Conservation (phyloP, 2,113 vertebrate species). For the Stigmatopora argus region DNA sequence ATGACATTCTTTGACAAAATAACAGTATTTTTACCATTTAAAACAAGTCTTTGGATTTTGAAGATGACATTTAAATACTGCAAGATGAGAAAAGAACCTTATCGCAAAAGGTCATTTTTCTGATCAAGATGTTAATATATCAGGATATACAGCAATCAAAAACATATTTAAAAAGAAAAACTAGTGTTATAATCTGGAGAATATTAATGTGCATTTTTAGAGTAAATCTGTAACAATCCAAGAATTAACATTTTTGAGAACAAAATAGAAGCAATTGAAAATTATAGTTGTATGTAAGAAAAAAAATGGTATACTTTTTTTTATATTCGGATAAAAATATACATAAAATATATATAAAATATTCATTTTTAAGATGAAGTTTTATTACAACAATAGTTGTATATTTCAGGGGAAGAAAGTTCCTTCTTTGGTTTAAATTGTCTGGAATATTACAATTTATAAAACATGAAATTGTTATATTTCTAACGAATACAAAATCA, state of each 20-base stretch:
- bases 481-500: background rate
- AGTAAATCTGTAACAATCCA: background rate
- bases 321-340: background rate
- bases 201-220: no score
- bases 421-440: background rate
- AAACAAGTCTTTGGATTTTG: background rate
- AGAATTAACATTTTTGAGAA: background rate
- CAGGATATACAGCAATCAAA: no score
- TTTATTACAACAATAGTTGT: background rate
- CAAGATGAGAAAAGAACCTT: background rate
- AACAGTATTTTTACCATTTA: no score
- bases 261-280: no score
- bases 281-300: background rate
- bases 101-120: background rate
- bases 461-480: background rate
- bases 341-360: background rate
- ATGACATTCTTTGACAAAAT: conserved; percentile 39
- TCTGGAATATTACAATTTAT: background rate
- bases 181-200: no score
- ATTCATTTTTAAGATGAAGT: background rate
- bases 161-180: no score
- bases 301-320: background rate
- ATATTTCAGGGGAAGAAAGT: background rate
- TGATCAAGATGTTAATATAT: no score
- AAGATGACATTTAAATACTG: background rate